These are phyloP conservation scores for Schmidtea mediterranea DNA, from an alignment of 1,140 invertebrate species.

Conservation along the genomic window DNA sequence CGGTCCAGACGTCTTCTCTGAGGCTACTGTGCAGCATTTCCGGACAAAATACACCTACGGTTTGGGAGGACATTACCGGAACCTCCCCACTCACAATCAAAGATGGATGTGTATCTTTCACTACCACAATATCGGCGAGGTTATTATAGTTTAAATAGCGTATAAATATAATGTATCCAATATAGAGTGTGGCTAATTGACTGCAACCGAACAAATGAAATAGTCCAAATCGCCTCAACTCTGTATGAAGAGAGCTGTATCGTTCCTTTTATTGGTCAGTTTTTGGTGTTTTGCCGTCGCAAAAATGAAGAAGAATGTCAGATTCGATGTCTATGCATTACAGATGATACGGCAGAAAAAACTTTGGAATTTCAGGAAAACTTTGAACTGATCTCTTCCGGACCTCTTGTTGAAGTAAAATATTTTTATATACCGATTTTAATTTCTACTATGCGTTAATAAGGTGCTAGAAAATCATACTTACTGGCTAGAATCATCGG, in stretches of 20 bases:
- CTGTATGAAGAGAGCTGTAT: conserved; percentile 86
- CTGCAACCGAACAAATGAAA: conserved; percentile 75
- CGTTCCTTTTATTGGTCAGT: conserved; percentile 94
- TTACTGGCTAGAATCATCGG: conserved; percentile 82
- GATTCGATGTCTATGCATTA: conserved; percentile 23
- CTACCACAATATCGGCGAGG: conserved; percentile 86
- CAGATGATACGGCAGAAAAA: conserved; percentile 2
- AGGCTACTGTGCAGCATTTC: conserved; percentile 88
- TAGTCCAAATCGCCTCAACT: conserved; percentile 90
- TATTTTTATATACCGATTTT: not conserved
- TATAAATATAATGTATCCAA: not conserved
- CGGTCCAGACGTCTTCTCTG: conserved; percentile 53
- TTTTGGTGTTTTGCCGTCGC: conserved; percentile 85
- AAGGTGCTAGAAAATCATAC: conserved; percentile 62
- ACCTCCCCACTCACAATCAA: conserved; percentile 92
- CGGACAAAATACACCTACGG: conserved; percentile 75
- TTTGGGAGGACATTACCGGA: conserved; percentile 97
- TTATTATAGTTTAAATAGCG: conserved; percentile 10
- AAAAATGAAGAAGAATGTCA: conserved; percentile 72
- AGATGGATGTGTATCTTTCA: conserved; percentile 97
- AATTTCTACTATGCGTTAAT: too few species aligned
- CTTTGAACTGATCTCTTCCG: conserved; percentile 85
- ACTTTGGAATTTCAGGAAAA: conserved; percentile 36
- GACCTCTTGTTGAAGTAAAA: conserved; percentile 75
- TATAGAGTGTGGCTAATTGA: conserved; percentile 84